Percentiles rank a stretch among this genome's conserved stretches.
These are phyloP conservation scores for Orius insidiosus DNA, from an alignment of 1,140 invertebrate genomes.

Conservation along the genomic window DNA sequence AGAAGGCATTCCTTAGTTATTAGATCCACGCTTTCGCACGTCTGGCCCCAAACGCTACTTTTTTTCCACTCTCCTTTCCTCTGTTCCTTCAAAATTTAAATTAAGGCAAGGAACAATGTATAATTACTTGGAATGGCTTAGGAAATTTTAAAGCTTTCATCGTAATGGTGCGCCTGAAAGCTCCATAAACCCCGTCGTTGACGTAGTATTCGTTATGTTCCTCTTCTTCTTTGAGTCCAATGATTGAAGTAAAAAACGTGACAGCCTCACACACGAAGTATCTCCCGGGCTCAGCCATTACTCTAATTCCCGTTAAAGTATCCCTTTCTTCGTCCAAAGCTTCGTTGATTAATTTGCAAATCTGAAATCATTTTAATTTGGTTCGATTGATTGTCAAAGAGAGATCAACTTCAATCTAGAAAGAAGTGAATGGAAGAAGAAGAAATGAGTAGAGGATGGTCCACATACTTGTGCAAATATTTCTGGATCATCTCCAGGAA, in stretches of 20 bases:
- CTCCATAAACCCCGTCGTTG: slow-evolving; percentile 96
- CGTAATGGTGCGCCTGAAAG: slow-evolving; percentile 91
- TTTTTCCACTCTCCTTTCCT: slow-evolving; percentile 27
- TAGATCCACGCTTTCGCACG: slow-evolving; percentile 84
- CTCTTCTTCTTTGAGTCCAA: too few relatives aligned
- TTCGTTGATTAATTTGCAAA: slow-evolving; percentile 4
- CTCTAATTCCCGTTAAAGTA: slow-evolving; percentile 32
- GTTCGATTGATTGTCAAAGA: too few relatives aligned
- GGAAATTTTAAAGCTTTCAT: slow-evolving; percentile 72
- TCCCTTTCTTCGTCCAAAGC: neutral
- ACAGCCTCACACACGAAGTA: slow-evolving; percentile 89
- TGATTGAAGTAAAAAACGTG: slow-evolving; percentile 72
- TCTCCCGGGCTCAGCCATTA: slow-evolving; percentile 88
- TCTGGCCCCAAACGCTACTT: slow-evolving; percentile 80
- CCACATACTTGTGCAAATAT: neutral
- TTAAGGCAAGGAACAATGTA: neutral
- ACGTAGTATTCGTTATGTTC: slow-evolving; percentile 57
- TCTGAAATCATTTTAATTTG: neutral
- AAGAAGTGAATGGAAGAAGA: too few relatives aligned
- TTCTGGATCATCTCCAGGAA: neutral
- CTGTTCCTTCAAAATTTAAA: too few relatives aligned
- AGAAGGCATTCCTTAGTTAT: slow-evolving; percentile 43
- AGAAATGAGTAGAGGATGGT: too few relatives aligned
- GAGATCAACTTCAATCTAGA: too few relatives aligned
- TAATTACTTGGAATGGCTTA: slow-evolving; percentile 39